These are phyloP conservation scores for Calameuta filiformis DNA, from an alignment of 2,888 invertebrate genomes.

Conservation along the genomic window DNA sequence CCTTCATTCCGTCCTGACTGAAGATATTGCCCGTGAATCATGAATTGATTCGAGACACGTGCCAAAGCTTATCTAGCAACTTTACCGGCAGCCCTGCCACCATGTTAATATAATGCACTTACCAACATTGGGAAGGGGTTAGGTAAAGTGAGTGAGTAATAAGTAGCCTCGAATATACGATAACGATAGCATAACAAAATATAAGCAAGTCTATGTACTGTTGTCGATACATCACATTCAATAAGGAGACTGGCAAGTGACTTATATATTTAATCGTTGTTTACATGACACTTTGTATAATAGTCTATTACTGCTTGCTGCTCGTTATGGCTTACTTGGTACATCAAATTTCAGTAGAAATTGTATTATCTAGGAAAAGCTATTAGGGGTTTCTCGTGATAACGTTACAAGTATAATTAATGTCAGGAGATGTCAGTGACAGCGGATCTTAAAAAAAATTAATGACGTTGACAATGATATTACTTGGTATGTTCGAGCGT, in stretches of 20 bases:
- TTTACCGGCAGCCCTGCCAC: background rate
- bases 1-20: slow-evolving; percentile 10
- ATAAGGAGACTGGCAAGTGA: background rate
- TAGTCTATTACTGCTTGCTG: background rate
- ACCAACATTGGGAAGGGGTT: slow-evolving; percentile 7
- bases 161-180: background rate
- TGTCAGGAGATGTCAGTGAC: background rate
- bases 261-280: background rate
- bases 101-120: slow-evolving; percentile 17
- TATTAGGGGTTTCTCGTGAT: background rate
- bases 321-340: background rate
- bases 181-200: background rate
- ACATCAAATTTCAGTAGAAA: background rate
- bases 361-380: background rate
- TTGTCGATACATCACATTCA: background rate
- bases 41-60: slow-evolving; percentile 28
- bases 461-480: background rate
- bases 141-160: background rate
- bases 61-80: slow-evolving; percentile 8
- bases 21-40: slow-evolving; percentile 21
- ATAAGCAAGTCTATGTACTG: background rate
- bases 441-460: background rate
- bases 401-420: background rate
- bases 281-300: background rate
- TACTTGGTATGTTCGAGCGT: background rate